These are phyloP conservation scores for Eristalinus sepulchralis DNA, from an alignment of 2,888 invertebrate genomes.

Conservation along the genomic window DNA sequence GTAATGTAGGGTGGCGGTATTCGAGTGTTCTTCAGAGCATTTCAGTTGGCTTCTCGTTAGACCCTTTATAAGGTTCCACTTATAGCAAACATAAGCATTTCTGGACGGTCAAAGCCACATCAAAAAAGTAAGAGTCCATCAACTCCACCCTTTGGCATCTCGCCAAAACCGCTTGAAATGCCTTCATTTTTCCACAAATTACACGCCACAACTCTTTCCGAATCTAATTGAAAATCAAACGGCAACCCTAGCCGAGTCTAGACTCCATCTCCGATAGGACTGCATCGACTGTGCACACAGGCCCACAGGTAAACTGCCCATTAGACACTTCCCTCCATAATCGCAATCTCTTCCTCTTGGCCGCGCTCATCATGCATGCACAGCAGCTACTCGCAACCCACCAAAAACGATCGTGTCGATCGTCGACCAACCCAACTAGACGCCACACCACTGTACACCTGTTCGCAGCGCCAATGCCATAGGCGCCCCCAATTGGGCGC, in stretches of 20 bases:
- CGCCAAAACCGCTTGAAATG: neutral
- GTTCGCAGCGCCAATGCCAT: constrained; percentile 12
- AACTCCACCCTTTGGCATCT: neutral
- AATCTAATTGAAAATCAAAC: neutral
- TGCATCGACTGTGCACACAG: neutral
- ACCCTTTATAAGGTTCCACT: too few species aligned
- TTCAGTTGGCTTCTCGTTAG: too few species aligned
- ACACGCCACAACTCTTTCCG: neutral
- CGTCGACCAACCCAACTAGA: neutral
- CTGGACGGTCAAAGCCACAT: too few species aligned
- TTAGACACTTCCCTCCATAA: neutral
- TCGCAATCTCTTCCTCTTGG: neutral
- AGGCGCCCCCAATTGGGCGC: constrained; percentile 43
- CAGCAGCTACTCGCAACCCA: neutral
- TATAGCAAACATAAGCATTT: too few species aligned
- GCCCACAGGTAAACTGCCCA: neutral
- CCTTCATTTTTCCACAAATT: neutral
- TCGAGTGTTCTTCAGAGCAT: too few species aligned
- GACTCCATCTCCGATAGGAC: neutral
- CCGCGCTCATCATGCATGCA: neutral
- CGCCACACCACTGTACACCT: constrained; percentile 36
- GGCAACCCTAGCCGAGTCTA: neutral
- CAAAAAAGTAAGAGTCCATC: neutral
- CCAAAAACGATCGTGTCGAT: neutral
- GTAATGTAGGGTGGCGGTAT: too few species aligned